phyloP scores from a whole-genome alignment of 2,113 vertebrate genomes.

The Hyperopisus bebe region DNA sequence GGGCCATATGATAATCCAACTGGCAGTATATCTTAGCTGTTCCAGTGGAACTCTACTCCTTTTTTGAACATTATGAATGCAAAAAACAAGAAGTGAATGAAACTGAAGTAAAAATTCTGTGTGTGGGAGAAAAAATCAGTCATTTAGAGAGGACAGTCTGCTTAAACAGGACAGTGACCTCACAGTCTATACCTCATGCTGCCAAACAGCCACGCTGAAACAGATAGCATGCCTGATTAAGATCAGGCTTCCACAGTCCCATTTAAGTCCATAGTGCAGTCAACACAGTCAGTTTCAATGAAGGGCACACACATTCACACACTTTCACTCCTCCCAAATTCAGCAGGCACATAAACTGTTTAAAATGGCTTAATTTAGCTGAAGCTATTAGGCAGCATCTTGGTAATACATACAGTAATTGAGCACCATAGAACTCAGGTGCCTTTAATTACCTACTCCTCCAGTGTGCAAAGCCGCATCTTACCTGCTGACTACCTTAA shows the following conservation, averaged over 20 bases:
- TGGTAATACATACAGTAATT: background rate
- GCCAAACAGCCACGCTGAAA: background rate
- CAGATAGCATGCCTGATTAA: background rate
- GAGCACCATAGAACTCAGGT: background rate
- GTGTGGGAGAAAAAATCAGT: background rate
- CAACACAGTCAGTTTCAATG: background rate
- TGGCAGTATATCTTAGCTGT: background rate
- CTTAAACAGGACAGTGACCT: background rate
- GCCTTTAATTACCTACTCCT: background rate
- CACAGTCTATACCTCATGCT: background rate
- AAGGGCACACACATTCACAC: background rate
- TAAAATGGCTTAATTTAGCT: conserved; percentile 12
- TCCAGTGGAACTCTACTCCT: background rate
- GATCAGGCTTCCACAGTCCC: background rate
- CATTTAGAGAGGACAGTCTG: background rate
- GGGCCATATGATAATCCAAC: background rate
- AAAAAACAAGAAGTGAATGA: background rate
- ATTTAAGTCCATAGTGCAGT: background rate
- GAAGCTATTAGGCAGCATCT: background rate
- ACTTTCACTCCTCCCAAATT: background rate
- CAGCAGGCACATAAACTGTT: background rate
- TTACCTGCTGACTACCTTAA: background rate
- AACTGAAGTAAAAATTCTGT: background rate
- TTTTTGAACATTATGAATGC: background rate
- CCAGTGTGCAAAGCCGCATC: background rate